phyloP scores from a whole-genome alignment of 1,140 invertebrate species.

The Aphaenogaster ashmeadi region DNA sequence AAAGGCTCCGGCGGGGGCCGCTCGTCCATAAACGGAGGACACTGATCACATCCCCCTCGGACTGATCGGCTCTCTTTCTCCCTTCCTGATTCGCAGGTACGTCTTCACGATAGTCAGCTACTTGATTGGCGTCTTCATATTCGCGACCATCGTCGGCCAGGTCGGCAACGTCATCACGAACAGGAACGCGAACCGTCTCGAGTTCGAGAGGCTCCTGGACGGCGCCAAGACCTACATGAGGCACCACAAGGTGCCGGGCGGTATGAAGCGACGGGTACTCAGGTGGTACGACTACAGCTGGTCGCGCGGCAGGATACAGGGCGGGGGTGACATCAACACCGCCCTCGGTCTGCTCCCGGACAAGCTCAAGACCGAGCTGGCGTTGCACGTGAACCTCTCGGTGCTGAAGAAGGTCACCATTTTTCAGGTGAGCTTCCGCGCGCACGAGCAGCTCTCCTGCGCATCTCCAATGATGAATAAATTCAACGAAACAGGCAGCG shows the following conservation, averaged over 20 bases:
- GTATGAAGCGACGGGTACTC: constrained; percentile 97
- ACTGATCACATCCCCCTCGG: constrained; percentile 73
- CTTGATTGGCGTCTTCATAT: constrained; percentile 98
- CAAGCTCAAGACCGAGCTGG: constrained; percentile 98
- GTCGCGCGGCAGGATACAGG: constrained; percentile 98
- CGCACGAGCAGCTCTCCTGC: not conserved
- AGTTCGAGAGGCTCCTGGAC: constrained; percentile 97
- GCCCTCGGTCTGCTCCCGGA: constrained; percentile 97
- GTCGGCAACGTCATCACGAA: constrained; percentile 99
- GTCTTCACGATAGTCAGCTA: constrained; percentile 99
- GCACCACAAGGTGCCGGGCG: constrained; percentile 98
- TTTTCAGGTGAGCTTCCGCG: constrained; percentile 83
- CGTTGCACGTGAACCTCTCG: constrained; percentile 97
- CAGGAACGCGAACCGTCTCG: constrained; percentile 97
- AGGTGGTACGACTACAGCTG: constrained; percentile 99
- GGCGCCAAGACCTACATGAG: constrained; percentile 99
- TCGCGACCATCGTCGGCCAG: constrained; percentile 99
- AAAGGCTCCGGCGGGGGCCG: constrained; percentile 86
- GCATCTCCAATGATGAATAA: not conserved
- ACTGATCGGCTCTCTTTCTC: constrained; percentile 83
- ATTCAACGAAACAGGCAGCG: not conserved
- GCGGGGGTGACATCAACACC: constrained; percentile 98
- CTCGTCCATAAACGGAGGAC: constrained; percentile 81
- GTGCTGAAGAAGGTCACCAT: constrained; percentile 96
- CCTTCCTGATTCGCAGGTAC: constrained; percentile 91